Conservation (phyloP, 2,888 invertebrate genomes). For the Aphodius granarius region DNA sequence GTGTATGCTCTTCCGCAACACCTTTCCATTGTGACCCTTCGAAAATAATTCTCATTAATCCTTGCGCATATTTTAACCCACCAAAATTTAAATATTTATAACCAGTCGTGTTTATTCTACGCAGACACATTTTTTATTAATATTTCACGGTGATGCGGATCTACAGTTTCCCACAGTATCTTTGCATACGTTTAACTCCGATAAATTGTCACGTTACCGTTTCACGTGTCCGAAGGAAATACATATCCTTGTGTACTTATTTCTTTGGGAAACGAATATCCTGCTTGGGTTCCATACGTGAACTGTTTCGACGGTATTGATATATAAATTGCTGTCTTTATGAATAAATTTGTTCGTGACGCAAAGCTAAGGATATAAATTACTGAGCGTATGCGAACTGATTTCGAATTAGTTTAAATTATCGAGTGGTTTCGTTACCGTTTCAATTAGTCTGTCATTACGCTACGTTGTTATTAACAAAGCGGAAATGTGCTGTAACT, state of each 20-base stretch:
- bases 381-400: not conserved
- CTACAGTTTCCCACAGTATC: not conserved
- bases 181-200: not conserved
- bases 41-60: constrained; percentile 41
- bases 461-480: not conserved
- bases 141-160: constrained; percentile 1
- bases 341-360: not conserved
- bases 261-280: not conserved
- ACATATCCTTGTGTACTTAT: not conserved
- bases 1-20: constrained; percentile 34
- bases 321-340: not conserved
- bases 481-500: not conserved
- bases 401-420: not conserved
- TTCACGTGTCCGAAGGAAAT: not conserved
- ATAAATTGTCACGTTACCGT: not conserved
- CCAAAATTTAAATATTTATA: constrained; percentile 19
- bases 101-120: constrained; percentile 3
- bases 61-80: constrained; percentile 33
- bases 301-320: not conserved
- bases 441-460: too few species aligned
- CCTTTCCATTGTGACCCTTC: constrained; percentile 40
- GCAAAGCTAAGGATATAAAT: not conserved
- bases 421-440: not conserved
- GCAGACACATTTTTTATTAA: constrained; percentile 16
- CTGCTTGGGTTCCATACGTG: not conserved